Percentiles rank a stretch among this genome's conserved stretches.
Evolutionary conservation across 2,888 invertebrate species (phyloP).

Genomic region (Cephus runcator): DNA sequence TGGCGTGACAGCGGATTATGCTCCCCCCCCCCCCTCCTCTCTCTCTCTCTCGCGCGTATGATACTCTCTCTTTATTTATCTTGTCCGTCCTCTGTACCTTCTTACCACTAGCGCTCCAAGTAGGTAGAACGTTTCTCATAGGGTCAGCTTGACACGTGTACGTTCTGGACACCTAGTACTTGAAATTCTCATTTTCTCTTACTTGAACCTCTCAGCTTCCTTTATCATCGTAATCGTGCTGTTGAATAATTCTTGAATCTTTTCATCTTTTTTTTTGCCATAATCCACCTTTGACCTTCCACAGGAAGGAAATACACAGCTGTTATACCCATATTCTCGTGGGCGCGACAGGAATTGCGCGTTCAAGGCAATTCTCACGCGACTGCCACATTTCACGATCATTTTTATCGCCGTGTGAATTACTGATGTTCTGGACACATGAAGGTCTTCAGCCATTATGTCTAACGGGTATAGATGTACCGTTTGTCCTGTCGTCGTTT

Average conservation of each 20-base stretch:
- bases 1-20: constrained; percentile 33
- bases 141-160: neutral
- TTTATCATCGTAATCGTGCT: too few species aligned
- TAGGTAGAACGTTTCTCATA: neutral
- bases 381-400: neutral
- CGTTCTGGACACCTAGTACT: neutral
- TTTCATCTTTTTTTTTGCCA: neutral
- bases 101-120: neutral
- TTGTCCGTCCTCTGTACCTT: neutral
- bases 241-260: neutral
- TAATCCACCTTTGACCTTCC: constrained; percentile 8
- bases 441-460: neutral
- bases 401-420: constrained; percentile 10
- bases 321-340: neutral
- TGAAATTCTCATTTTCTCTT: neutral
- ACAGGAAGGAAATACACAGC: neutral
- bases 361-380: neutral
- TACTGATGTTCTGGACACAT: neutral
- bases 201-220: neutral
- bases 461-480: neutral
- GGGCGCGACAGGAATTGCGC: neutral
- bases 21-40: too few species aligned
- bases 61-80: neutral
- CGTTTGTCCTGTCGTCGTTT: neutral
- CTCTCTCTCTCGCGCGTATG: constrained; percentile 18